Evolutionary conservation across 2,113 vertebrate species (phyloP).

Genomic region (Garra rufa): DNA sequence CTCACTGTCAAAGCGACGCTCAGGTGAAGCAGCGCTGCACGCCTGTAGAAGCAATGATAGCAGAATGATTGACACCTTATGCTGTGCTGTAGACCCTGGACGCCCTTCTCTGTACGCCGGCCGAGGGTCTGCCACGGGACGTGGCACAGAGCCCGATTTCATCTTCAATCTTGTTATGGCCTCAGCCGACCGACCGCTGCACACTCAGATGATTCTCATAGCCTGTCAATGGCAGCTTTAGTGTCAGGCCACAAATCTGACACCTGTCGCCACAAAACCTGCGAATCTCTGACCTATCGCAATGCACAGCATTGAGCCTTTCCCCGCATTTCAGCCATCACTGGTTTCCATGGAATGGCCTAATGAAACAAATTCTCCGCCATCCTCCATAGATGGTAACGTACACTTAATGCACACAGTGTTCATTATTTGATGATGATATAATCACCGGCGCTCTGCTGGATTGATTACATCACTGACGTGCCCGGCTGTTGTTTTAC

Average conservation of each 20-base stretch:
- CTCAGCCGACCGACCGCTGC: conserved; percentile 32
- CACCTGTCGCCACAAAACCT: conserved; percentile 47
- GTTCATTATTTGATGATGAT: conserved; percentile 44
- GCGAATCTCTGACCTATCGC: conserved; percentile 6
- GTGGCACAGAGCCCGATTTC: conserved; percentile 25
- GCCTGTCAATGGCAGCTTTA: conserved; percentile 39
- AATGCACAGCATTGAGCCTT: not conserved
- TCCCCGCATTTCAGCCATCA: not conserved
- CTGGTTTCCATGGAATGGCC: not conserved
- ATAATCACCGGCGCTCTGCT: conserved; percentile 43
- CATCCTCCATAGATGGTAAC: not conserved
- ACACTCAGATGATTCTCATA: conserved; percentile 42
- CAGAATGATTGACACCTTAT: conserved; percentile 51
- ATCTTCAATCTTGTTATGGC: conserved; percentile 56
- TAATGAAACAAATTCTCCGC: not conserved
- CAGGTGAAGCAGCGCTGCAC: conserved; percentile 25
- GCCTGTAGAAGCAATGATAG: conserved; percentile 38
- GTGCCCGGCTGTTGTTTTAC: conserved; percentile 45
- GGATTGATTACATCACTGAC: conserved; percentile 51
- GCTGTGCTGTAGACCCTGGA: conserved; percentile 3
- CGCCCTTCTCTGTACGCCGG: conserved; percentile 8
- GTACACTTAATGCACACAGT: not conserved
- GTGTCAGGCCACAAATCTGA: conserved; percentile 46
- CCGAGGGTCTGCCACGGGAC: conserved; percentile 30
- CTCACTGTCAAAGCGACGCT: not conserved